Evolutionary conservation across 2,113 vertebrate genomes (phyloP), one percentile per base, ranked within the genome.

Genomic region (Urocolius indicus): DNA sequence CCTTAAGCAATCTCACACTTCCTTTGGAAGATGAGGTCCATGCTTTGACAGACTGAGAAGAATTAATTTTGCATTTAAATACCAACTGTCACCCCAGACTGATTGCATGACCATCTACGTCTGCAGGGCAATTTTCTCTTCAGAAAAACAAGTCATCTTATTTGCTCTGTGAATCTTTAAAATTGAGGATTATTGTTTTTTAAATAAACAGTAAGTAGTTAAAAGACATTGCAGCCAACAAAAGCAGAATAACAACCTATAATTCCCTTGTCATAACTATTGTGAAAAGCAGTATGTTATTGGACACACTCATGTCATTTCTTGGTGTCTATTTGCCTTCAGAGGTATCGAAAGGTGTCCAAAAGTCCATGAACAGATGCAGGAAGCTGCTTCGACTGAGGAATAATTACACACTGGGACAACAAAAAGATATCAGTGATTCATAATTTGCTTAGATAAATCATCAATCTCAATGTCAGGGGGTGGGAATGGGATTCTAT

Each of bases 51-150:
- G 69, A 36, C 79, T 93, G 59, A 94, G 91, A 87, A 88, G 58
- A 96, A 95, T 89, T 95, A 93, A 93, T 95, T 96, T 80, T 92
- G 74, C 52, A 52, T 96, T 83, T 96, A 96, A 97, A 93, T 52
- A 94, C 85, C 76, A 91, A 48, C 63, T 97, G 77, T 89, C 76
- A 95, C 76, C 68, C 78, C 68, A 92, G 89, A 76, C 80, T 89
- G 49, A 51, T n/a, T 94, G 80, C 85, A 49, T 89, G 79, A 94
- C 89, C 90, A 85, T 54, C 54, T 90, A 75, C 0, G 26, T 92
- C 90, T 93, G 84, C 84, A 88, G 84, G 66, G 93, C 13, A 89
- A 55, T 83, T 96, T 95, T 89, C 84, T 71, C 88, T 82, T 89
- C 91, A 82, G 80, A 75, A 73, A 93, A 96, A 93, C n/a, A 30